A percentile compares a stretch with the other conserved stretches of the same genome.
Evolutionary conservation across 2,113 vertebrate genomes (phyloP).

Genomic region (Phocoena sinus): DNA sequence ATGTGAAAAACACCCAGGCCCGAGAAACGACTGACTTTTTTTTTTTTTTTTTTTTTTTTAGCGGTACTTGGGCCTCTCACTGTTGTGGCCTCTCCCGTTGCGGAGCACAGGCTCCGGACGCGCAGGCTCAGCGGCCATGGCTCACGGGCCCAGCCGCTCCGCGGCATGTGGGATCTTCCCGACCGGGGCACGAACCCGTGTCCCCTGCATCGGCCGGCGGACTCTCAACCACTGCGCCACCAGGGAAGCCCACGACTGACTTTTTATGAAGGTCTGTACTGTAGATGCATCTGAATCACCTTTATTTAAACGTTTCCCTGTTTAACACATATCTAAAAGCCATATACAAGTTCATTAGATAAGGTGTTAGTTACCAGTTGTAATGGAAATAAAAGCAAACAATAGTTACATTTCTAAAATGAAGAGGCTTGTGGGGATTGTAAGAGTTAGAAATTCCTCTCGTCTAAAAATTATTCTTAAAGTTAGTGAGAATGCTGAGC

Average conservation of each 20-base stretch:
- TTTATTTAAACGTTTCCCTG: background rate
- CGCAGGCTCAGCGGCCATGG: no score
- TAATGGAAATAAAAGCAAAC: background rate
- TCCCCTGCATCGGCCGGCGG: no score
- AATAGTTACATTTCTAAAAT: background rate
- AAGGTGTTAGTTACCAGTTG: background rate
- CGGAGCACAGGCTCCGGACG: no score
- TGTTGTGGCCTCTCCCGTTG: no score
- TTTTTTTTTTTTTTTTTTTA: no score
- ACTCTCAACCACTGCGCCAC: no score
- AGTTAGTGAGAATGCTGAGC: background rate
- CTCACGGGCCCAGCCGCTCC: no score
- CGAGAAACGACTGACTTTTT: background rate
- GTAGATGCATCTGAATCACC: background rate
- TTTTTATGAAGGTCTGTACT: rapidly evolving
- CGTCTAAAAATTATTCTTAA: background rate
- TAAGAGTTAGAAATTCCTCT: background rate
- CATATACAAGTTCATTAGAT: background rate
- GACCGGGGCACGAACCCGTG: no score
- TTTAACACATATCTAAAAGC: background rate
- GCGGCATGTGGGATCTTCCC: no score
- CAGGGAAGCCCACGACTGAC: background rate
- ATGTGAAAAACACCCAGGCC: background rate
- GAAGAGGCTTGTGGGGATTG: background rate
- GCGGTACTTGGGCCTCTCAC: no score